phyloP scores from a whole-genome alignment of 2,797 vertebrate genomes.

The Eulemur coronatus region DNA sequence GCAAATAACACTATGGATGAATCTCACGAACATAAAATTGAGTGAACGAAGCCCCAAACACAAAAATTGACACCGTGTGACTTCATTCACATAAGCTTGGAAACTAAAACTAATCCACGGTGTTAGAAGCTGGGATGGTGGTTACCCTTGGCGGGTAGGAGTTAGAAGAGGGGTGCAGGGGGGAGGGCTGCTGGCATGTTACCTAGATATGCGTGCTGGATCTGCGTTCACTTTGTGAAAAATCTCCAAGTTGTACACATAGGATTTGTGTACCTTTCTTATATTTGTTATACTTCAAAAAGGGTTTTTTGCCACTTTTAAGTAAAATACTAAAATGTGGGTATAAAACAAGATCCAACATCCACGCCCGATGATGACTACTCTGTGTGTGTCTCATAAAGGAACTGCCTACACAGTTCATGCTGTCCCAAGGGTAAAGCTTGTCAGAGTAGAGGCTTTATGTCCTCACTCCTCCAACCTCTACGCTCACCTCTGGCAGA shows the following conservation, averaged over 20 bases:
- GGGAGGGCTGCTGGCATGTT: not conserved
- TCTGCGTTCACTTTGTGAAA: not conserved
- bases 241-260: not conserved
- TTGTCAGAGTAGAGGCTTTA: not conserved
- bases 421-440: not conserved
- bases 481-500: not conserved
- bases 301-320: not conserved
- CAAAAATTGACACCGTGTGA: not conserved
- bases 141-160: not conserved
- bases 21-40: not conserved
- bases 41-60: not conserved
- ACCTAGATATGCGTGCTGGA: not conserved
- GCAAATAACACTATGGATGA: not conserved
- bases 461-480: not conserved
- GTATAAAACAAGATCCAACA: not conserved
- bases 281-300: not conserved
- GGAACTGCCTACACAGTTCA: not conserved
- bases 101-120: not conserved
- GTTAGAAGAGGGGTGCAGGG: fast-evolving
- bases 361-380: too few species aligned
- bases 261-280: not conserved
- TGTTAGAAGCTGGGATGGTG: not conserved
- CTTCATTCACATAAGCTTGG: not conserved
- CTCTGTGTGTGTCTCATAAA: not conserved
- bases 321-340: not conserved